Evolutionary conservation across 2,113 vertebrate species (phyloP), one percentile per base, ranked within the genome.

Genomic region (Equus przewalskii): DNA sequence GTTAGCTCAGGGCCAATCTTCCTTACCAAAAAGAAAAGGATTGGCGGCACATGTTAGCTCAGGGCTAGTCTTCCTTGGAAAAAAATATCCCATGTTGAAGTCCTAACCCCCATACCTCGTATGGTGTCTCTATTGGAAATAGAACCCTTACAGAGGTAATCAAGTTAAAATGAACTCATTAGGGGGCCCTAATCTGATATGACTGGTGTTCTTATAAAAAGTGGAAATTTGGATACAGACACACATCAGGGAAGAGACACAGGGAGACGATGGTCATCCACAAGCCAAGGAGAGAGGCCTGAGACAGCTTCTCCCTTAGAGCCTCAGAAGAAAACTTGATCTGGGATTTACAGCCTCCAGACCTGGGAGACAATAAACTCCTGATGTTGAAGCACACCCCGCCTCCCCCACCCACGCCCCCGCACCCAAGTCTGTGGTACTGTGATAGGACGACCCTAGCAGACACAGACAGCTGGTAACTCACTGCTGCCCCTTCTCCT

Each of bases 361-460:
- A 51, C 13, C 3, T 0, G 6, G 7, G 15, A 28, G n/a, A 22
- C 11, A 16, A 44, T 46, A 1, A 3, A 60, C 18, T 8, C 41
- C 36, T 85, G 33, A 19, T 33, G 60, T 51, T 33, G 7, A n/a
- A 51, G 80, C 3, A 41, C 36, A 41, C 36, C 36, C 36, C 36
- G 3, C 36, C 36, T 41, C 36, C 36, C 36, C 36, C 36, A 41
- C 51, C 22, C 16, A 54, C 22, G 5, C 0, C 44, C 76, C 49
- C 3, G 4, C 21, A 33, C 54, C 19, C 46, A 7, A 16, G 2
- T 24, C 41, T 67, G 12, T 0, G 6, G 36, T 6, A 9, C 60
- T 88, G 18, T 16, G n/a, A 54, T 26, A 9, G 10, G 14, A 33
- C 26, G 44, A 22, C 14, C 51, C 14, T 4, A 10, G 14, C 1